These are phyloP conservation scores for Adineta ricciae DNA, from an alignment of 2,888 invertebrate genomes.

Conservation along the genomic window DNA sequence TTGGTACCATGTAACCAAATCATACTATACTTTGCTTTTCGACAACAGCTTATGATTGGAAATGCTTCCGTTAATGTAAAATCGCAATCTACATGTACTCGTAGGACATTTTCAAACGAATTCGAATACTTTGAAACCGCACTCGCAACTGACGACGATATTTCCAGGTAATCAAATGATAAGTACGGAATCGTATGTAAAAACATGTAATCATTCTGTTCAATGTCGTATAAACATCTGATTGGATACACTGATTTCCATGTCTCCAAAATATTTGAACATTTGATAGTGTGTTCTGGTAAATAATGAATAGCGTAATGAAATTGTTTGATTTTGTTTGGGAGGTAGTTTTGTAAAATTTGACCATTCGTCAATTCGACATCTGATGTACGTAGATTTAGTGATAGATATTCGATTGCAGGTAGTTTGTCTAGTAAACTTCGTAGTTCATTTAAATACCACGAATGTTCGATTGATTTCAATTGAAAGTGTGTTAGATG, in stretches of 20 bases:
- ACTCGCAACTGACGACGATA: not conserved
- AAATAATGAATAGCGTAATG: conserved; percentile 3
- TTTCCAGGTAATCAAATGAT: not conserved
- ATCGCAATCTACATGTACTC: not conserved
- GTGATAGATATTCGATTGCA: not conserved
- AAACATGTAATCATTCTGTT: not conserved
- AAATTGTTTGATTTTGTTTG: not conserved
- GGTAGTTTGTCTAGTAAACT: not conserved
- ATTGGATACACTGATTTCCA: not conserved
- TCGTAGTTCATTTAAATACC: not conserved
- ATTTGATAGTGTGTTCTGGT: not conserved
- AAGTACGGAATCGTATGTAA: conserved; percentile 1
- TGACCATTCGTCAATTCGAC: not conserved
- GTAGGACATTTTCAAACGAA: not conserved
- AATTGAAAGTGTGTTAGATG: not conserved
- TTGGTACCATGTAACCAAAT: not conserved
- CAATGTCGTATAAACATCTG: not conserved
- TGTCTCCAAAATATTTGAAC: not conserved
- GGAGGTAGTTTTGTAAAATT: not conserved
- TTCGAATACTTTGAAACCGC: not conserved
- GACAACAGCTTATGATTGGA: not conserved
- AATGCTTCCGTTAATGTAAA: conserved; percentile 9
- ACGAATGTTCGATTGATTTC: not conserved
- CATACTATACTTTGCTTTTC: not conserved
- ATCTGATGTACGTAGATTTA: not conserved